These are phyloP conservation scores for Pristionchus fissidentatus DNA, from an alignment of 2,888 invertebrate species.

Conservation along the genomic window DNA sequence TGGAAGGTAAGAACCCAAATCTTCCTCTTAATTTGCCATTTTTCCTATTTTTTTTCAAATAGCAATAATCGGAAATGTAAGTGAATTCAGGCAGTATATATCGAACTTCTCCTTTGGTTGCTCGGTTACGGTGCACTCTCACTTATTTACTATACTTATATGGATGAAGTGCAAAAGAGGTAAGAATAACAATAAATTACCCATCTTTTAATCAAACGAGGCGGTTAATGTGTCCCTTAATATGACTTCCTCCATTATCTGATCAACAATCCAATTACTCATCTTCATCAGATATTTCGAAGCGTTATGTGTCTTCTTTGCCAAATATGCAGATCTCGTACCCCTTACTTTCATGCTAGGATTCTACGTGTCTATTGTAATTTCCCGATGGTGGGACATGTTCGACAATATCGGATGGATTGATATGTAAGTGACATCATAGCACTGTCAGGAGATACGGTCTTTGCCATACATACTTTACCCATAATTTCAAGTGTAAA, in stretches of 20 bases:
- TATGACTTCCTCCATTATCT: background rate
- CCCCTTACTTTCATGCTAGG: slow-evolving; percentile 66
- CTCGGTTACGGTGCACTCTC: background rate
- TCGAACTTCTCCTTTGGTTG: slow-evolving; percentile 15
- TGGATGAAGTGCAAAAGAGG: slow-evolving; percentile 6
- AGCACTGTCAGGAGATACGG: background rate
- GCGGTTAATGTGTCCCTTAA: background rate
- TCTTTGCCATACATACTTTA: background rate
- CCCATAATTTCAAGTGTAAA: too few species aligned
- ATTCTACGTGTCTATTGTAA: slow-evolving; percentile 63
- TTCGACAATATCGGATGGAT: slow-evolving; percentile 65
- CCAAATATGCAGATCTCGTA: slow-evolving; percentile 56
- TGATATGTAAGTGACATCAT: slow-evolving; percentile 55
- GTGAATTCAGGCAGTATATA: slow-evolving; percentile 6
- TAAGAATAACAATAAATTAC: too few species aligned
- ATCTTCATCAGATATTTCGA: slow-evolving; percentile 34
- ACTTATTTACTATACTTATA: background rate
- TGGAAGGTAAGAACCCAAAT: slow-evolving; percentile 8
- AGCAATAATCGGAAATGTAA: too few species aligned
- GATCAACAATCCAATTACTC: background rate
- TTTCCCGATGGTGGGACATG: slow-evolving; percentile 59
- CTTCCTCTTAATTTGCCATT: background rate
- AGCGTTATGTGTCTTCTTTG: slow-evolving; percentile 40
- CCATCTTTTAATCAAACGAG: background rate
- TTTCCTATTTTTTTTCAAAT: background rate